phyloP scores from a whole-genome alignment of 2,888 invertebrate species.

The Epirrhoe alternata region DNA sequence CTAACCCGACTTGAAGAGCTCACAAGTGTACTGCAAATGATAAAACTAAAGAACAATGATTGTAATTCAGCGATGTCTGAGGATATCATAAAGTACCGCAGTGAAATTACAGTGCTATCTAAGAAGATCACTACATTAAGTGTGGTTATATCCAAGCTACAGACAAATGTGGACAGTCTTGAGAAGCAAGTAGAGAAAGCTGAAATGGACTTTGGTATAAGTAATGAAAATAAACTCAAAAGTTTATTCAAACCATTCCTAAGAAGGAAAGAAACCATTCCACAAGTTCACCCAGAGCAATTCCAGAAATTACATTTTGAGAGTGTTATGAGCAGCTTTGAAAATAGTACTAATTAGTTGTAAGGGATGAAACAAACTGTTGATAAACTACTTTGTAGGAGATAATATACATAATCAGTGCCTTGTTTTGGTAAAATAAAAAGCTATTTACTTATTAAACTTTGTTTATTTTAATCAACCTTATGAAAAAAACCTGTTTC shows the following conservation, averaged over 20 bases:
- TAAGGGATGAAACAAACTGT: not conserved
- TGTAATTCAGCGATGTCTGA: conserved; percentile 77
- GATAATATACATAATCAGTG: conserved; percentile 33
- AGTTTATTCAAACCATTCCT: conserved; percentile 86
- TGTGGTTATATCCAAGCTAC: conserved; percentile 80
- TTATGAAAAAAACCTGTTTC: not conserved
- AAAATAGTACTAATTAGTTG: conserved; percentile 45
- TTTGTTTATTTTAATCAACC: conserved; percentile 15
- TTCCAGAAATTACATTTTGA: conserved; percentile 51
- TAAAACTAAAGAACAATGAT: conserved; percentile 78
- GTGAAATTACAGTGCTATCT: conserved; percentile 81
- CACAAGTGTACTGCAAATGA: conserved; percentile 86
- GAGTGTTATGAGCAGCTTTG: conserved; percentile 70
- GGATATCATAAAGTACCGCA: conserved; percentile 80
- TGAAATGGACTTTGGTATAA: conserved; percentile 85
- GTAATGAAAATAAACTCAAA: conserved; percentile 84
- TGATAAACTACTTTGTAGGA: not conserved
- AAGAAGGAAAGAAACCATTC: conserved; percentile 62
- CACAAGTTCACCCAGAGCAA: conserved; percentile 38
- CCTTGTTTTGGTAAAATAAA: conserved; percentile 37
- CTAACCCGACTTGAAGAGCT: conserved; percentile 87
- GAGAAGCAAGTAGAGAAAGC: conserved; percentile 86
- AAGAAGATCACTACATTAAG: conserved; percentile 84
- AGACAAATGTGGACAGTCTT: conserved; percentile 79
- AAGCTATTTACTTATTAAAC: conserved; percentile 21